Conservation (phyloP, 2,888 invertebrate species). For the Polymixis lichenea region DNA sequence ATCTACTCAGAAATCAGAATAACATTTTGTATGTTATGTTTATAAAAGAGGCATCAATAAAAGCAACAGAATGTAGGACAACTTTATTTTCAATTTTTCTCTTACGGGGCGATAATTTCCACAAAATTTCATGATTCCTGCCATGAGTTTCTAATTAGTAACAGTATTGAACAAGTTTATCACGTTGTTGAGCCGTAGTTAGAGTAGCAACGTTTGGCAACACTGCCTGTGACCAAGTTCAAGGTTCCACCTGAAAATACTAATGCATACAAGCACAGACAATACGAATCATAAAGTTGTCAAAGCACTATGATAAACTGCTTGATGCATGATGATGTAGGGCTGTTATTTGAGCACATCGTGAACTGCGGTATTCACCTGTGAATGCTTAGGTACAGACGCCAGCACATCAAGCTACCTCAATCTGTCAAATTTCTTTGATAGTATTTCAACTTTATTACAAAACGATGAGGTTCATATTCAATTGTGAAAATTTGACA, state of each 20-base stretch:
- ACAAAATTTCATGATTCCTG: background rate
- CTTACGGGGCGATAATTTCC: background rate
- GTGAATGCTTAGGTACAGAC: background rate
- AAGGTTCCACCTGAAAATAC: conserved; percentile 20
- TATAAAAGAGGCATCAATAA: conserved; percentile 29
- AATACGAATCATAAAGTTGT: conserved; percentile 22
- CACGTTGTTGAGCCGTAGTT: conserved; percentile 10
- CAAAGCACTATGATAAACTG: conserved; percentile 27
- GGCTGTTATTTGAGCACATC: background rate
- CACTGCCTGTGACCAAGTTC: conserved; percentile 5
- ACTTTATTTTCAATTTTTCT: conserved; percentile 36
- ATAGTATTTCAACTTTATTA: no score
- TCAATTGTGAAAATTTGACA: no score
- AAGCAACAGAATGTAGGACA: conserved; percentile 27
- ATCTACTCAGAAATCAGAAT: conserved; percentile 36
- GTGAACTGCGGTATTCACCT: background rate
- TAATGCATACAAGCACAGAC: background rate
- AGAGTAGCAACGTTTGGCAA: conserved; percentile 8
- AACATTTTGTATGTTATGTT: conserved; percentile 20
- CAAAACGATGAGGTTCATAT: no score
- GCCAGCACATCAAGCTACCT: no score
- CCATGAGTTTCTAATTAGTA: background rate
- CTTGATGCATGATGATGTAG: no score
- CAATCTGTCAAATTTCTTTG: no score
- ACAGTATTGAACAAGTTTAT: conserved; percentile 14